Evolutionary conservation across 2,113 vertebrate species (phyloP), one percentile per base, ranked within the genome.

Genomic region (Xiphorhynchus elegans): DNA sequence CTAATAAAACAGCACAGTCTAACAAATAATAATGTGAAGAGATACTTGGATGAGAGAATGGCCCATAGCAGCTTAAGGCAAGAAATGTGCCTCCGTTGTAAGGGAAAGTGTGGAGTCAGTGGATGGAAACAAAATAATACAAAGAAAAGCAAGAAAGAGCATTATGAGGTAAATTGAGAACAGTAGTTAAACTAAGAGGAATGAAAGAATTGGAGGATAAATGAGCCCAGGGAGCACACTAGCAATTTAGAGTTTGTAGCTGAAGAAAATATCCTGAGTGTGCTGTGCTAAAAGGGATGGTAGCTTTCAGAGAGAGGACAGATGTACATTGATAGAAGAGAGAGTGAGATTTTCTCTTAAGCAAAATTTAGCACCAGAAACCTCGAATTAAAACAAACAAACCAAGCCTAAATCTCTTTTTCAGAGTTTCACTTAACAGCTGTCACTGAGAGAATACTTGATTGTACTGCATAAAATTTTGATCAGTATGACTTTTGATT

Each of bases 331-430:
- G 73, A 70, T 70, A 77, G 75, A 91, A 78, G 26, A 84, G 42
- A 77, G 11, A 60, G 26, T 28, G 44, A 26, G 3, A 67, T 93
- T 93, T 95, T 93, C 50, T 86, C 26, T 37, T 42, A 42, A 81
- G 37, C 10, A 70, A 72, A 77, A 75, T 84, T 92, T 86, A 72
- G 70, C 56, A 78, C 24, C 56, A 78, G 68, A 93, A 96, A 46
- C 18, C 37, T 89, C 81, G 31, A 81, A 70, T 87, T 84, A 78
- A 89, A 93, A 74, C 37, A 91, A 93, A 85, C 20, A 86, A 86
- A 90, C 80, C 42, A 88, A 74, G 20, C 25, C 59, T 62, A 81
- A 88, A 50, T 29, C 6, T 77, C 26, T 74, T 84, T 86, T 76
- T 21, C 21, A 70, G 42, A n/a, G 20, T 86, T 91, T 92, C 26